Base-by-base conservation (phyloP, 2,888 invertebrate genomes). In the Mayetiola destructor region DNA sequence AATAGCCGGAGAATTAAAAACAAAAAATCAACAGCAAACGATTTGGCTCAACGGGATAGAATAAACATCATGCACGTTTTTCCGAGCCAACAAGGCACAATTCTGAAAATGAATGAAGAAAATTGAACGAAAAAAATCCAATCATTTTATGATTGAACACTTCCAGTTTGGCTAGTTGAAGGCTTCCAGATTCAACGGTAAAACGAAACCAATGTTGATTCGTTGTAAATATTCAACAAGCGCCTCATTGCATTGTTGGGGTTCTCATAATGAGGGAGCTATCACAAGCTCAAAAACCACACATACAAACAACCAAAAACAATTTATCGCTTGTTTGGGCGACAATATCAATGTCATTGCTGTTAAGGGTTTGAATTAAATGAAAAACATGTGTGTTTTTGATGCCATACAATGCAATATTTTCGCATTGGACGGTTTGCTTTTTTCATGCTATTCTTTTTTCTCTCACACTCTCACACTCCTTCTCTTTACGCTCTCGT, bases 311-410 rank as follows among this genome's bases (percentile, higher is more conserved):
- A 27, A 16, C 27, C 5, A 39, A 48, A 48, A 48, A 48, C 48
- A 48, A 48, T 48, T 48, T 48, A 48, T 48, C 27, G 27, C 27
- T 48, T 48, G 48, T 48, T 48, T 48, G 48, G 36, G 27, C 48
- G 48, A 48, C 48, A 27, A 48, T 48, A 48, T 48, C 48, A 48
- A 48, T 48, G 48, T 48, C 48, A 48, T 27, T 27, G 27, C 27
- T 48, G 27, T 27, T 27, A 27, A 27, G 48, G 48, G 48, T 48
- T 27, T 48, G 48, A 48, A 27, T 48, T 27, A 20, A 40, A 10
- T 48, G n/a, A 21, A 12, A 42, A 14, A 42, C 21, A 23, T 27
- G 48, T 27, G 9, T 48, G 48, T 48, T 48, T 48, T 48, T 48
- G 48, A 48, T 48, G 48, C 48, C 48, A 27, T 8, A n/a, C n/a